Evolutionary conservation across 2,797 vertebrate species (phyloP), one percentile per base, ranked within the genome.

Genomic region (Sebastes dallii): DNA sequence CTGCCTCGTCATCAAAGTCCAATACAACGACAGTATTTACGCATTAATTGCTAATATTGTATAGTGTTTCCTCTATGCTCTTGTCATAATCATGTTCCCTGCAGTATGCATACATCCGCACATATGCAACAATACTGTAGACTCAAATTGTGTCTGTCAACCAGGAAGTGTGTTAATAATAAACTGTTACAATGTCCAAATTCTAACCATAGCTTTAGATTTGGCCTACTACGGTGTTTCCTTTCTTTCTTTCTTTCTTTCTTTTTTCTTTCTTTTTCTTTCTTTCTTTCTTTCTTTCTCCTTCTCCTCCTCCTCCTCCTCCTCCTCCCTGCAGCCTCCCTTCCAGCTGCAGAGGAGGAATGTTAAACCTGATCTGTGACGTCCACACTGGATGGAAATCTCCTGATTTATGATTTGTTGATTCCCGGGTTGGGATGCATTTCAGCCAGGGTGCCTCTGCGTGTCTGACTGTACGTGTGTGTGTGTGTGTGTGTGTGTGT

Each of bases 361-460:
- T 92, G 88, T 90, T 92, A 77, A 92, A 92, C 83, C 86, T 90
- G 91, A 93, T 91, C 88, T 84, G 78, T 82, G 88, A 85, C 75
- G 73, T 91, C 89, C 86, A 81, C 77, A 89, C 79, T 82, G 85
- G 82, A 88, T 87, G 89, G 86, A 89, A 90, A 92, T 85, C 67
- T 85, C 12, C 77, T 92, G 91, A 93, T 93, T 93, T 93, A 95
- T 91, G 91, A 91, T 94, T 93, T 94, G 93, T 94, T 95, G 91
- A 94, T 90, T 91, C 91, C 79, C 81, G 64, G 78, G 75, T 82
- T 78, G 86, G 81, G 87, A 89, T 92, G 85, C 87, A 91, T 92
- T 93, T 91, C 87, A 92, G 77, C 75, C 66, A 18, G 58, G 71
- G 81, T 88, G 91, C 86, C 79, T 91, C 20, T 70, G 61, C 75